A percentile compares a stretch with the other conserved stretches of the same genome.
Conservation (phyloP, 2,888 invertebrate species). For the Pardosa pseudoannulata region DNA sequence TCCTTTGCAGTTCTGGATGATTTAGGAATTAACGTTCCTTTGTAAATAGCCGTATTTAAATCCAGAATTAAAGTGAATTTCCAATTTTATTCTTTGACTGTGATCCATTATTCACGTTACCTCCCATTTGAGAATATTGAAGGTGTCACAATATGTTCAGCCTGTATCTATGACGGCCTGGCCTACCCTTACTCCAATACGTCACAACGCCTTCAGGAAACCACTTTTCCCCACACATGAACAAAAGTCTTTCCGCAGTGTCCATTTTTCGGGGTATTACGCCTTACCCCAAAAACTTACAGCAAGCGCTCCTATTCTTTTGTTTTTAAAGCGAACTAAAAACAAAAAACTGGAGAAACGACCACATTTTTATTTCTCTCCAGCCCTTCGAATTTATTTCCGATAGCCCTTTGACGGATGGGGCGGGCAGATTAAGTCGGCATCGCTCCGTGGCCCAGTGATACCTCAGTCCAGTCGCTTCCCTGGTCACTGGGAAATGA, state of each 20-base stretch:
- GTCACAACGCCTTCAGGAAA: too few relatives aligned
- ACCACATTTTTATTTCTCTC: constrained; percentile 31
- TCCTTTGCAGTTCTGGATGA: too few relatives aligned
- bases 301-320: constrained; percentile 8
- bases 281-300: constrained; percentile 30
- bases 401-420: constrained; percentile 60
- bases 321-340: too few relatives aligned
- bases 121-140: too few relatives aligned
- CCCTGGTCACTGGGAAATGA: constrained; percentile 38
- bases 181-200: too few relatives aligned
- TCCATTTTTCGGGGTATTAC: constrained; percentile 52
- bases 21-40: too few relatives aligned
- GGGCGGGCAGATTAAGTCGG: constrained; percentile 43
- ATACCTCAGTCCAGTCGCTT: constrained; percentile 23
- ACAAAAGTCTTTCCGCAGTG: constrained; percentile 8
- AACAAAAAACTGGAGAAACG: constrained; percentile 50
- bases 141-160: too few relatives aligned
- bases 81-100: too few relatives aligned
- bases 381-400: constrained; percentile 31
- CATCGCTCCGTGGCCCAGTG: constrained; percentile 29
- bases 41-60: too few relatives aligned
- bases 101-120: too few relatives aligned
- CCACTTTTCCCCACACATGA: background rate
- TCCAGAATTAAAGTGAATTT: too few relatives aligned
- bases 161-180: too few relatives aligned